Evolutionary conservation across 2,888 invertebrate genomes (phyloP), one percentile per base, ranked within the genome.

Genomic region (Chrysotoxum bicinctum): DNA sequence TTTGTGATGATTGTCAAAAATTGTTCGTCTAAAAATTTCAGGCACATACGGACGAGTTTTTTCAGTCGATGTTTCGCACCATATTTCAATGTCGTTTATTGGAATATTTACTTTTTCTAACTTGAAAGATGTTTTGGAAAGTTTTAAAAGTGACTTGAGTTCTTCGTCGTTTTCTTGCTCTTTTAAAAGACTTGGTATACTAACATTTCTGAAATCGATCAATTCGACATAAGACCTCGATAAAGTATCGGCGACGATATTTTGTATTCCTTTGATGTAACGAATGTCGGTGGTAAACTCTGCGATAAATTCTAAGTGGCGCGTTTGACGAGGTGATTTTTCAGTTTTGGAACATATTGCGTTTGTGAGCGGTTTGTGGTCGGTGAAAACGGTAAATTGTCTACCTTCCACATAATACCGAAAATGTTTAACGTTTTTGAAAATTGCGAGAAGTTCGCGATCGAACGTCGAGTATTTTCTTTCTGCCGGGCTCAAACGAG

Each of bases 361-460:
- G 19, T 60, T 72, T 19, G 72, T 48, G 14, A 60, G 62, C 3
- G 73, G 73, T 23, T 74, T 62, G n/a, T 74, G 52, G 73, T 74
- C 73, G 48, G 73, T 50, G 6, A 73, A 52, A 7, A 73, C 58
- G 12, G 30, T 75, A 45, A 74, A 74, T 26, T 54, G 45, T 48
- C 48, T 75, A 45, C 30, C 68, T 66, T 76, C 58, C 37, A 68
- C 66, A 19, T 37, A 58, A 12, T 58, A 68, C 14, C 68, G 45
- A 48, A 76, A 68, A 40, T 66, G 56, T 23, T 64, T n/a, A n/a
- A n/a, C n/a, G n/a, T n/a, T n/a, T n/a, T 56, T 54, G 48, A 58
- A 58, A 35, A 74, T 64, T 9, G 62, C 64, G 10, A 74, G 64
- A 5, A 73, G 73, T 52, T 54, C 62, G 4, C 62, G 26, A 50